Conservation (phyloP, 2,888 invertebrate species). For the Scaptomyza polygonia region DNA sequence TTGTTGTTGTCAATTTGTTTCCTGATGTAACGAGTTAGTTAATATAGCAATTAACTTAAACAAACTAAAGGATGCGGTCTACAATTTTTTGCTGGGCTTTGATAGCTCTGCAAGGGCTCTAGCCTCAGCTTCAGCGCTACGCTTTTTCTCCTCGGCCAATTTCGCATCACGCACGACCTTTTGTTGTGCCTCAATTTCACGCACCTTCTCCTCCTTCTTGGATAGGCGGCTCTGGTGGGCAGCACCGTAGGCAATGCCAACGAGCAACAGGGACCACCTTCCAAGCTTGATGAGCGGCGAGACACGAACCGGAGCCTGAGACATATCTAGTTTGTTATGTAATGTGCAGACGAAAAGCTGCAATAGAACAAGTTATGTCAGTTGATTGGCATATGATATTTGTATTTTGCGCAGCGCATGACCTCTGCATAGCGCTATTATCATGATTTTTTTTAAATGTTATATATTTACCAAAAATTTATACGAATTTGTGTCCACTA, state of each 20-base stretch:
- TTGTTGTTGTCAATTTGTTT: conserved; percentile 21
- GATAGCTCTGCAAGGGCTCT: conserved; percentile 75
- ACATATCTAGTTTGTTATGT: conserved; percentile 81
- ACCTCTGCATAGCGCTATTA: not conserved
- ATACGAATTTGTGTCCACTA: conserved; percentile 45
- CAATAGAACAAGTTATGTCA: conserved; percentile 32
- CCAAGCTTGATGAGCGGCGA: conserved; percentile 93
- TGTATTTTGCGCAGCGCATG: not conserved
- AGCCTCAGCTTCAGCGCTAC: conserved; percentile 85
- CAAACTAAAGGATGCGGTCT: conserved; percentile 49
- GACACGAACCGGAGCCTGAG: conserved; percentile 89
- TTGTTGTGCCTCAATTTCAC: conserved; percentile 89
- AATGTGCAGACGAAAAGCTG: conserved; percentile 68
- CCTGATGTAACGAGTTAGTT: conserved; percentile 27
- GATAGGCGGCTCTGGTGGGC: conserved; percentile 89
- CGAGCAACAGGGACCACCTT: conserved; percentile 91
- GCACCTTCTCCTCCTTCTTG: conserved; percentile 87
- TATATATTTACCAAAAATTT: conserved; percentile 60
- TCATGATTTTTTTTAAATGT: conserved; percentile 13
- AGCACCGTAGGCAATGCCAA: conserved; percentile 91
- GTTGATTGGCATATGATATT: not conserved
- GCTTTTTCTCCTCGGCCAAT: conserved; percentile 89
- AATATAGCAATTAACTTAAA: conserved; percentile 47
- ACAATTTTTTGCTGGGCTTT: conserved; percentile 51
- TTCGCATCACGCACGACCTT: conserved; percentile 89